Base-by-base conservation (phyloP, 2,113 vertebrate genomes). In the Zosterops hypoxanthus region DNA sequence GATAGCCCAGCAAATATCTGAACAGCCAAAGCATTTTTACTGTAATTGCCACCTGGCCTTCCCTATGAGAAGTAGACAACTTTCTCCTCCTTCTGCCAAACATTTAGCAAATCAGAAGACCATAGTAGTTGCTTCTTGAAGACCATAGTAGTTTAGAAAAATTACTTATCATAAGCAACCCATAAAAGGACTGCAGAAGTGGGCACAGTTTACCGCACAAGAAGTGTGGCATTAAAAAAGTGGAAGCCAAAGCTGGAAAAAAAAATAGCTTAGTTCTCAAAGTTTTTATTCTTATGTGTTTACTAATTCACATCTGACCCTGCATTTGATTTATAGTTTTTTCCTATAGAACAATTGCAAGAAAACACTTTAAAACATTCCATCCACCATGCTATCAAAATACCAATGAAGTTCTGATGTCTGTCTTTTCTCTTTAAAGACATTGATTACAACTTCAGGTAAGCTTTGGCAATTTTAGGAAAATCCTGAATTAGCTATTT, bases 331-430 rank as follows among this genome's bases (percentile, higher is more conserved):
- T 56, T 60, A 41, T 9, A 21, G 57, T 49, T 29, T 46, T 46
- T 59, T 60, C 64, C 49, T 46, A 14, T 0, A 5, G 17, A 86
- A 53, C 4, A n/a, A 66, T 0, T 72, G 12, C 1, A 3, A 85
- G 21, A 6, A n/a, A 15, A 24, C 2, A 20, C 20, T 84, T 83
- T 14, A 22, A 75, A 94, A 70, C 5, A 39, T 14, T 42, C 47
- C 29, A 11, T 31, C 60, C 3, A 20, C 2, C 25, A 23, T 17
- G 10, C 20, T 36, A 36, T 50, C 81, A 75, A 41, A 90, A 73
- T 18, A 21, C 41, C 31, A 78, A 36, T 73, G 50, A 75, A 21
- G 15, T 11, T 5, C 12, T 33, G 8, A 68, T n/a, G 17, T 26
- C 81, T 57, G 1, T 9, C n/a, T 84, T 75, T 65, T 65, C 46